Evolutionary conservation across 2,113 vertebrate genomes (phyloP).

Genomic region (Xiphophorus hellerii): DNA sequence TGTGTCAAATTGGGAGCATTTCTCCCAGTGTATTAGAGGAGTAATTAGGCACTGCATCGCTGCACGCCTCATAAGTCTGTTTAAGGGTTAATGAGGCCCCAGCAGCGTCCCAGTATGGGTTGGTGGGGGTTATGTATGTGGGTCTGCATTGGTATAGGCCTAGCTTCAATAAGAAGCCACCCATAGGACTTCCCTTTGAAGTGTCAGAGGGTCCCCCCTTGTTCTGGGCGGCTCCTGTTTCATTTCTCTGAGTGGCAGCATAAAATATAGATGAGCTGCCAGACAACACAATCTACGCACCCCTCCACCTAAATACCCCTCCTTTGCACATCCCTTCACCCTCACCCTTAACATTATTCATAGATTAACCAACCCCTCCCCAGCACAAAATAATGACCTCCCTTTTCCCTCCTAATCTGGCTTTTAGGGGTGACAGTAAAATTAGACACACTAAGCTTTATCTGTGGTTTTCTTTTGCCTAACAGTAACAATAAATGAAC

Average conservation of each 20-base stretch:
- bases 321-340: slow-evolving; percentile 54
- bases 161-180: slow-evolving; percentile 98
- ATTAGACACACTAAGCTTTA: slow-evolving; percentile 63
- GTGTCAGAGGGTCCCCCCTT: slow-evolving; percentile 99
- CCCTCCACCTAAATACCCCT: slow-evolving; percentile 51
- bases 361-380: slow-evolving; percentile 85
- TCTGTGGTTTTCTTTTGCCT: slow-evolving; percentile 32
- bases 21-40: slow-evolving; percentile 48
- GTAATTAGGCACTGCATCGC: slow-evolving; percentile 84
- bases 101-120: slow-evolving; percentile 91
- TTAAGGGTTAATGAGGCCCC: slow-evolving; percentile 99
- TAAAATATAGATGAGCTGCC: slow-evolving; percentile 99
- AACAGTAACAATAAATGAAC: slow-evolving; percentile 42
- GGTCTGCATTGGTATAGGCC: slow-evolving; percentile 81
- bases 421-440: slow-evolving; percentile 66
- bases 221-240: slow-evolving; percentile 99
- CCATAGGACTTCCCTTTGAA: slow-evolving; percentile 99
- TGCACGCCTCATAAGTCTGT: slow-evolving; percentile 93
- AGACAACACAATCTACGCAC: slow-evolving; percentile 80
- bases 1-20: slow-evolving; percentile 34
- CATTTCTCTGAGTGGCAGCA: slow-evolving; percentile 99
- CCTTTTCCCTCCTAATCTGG: slow-evolving; percentile 53
- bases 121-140: slow-evolving; percentile 59
- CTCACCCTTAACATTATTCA: slow-evolving; percentile 94
- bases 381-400: slow-evolving; percentile 78